Evolutionary conservation across 2,888 invertebrate species (phyloP), one percentile per base, ranked within the genome.

Genomic region (Melanophora roralis): DNA sequence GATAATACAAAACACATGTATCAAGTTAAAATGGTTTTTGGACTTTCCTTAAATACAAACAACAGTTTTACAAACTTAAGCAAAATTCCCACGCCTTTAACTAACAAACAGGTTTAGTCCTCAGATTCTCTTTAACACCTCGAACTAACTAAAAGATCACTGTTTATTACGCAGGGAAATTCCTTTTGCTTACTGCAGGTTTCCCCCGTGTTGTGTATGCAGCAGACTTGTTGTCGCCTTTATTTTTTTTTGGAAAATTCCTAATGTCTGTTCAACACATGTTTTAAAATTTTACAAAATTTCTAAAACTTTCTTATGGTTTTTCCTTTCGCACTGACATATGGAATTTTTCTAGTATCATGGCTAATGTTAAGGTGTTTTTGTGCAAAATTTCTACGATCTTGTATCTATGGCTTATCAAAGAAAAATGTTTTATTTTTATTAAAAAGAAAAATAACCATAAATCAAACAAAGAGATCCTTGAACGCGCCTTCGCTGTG

Each of bases 11-110:
- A 82, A 82, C 87, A 87, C 83, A 85, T 86, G 87, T 85, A 84
- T 5, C 27, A 83, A 82, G 45, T 82, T 82, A 83, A 80, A 82
- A 67, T 69, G 65, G 69, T 36, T 21, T 64, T 73, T 84, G 85
- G 85, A 75, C 85, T 86, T 87, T 85, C 86, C 86, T 51, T 34
- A 45, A 27, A 27, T 14, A 6, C 43, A 76, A 83, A 6, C 43
- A 76, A 83, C n/a, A n/a, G 82, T 82, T 86, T 86, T 85, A 84
- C 40, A 53, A 53, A 67, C 53, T 73, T 72, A 45, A 77, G 74
- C 74, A 84, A 87, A 86, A 83, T 86, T 86, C 86, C 85, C 87
- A 87, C 86, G 86, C 82, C 74, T 69, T 67, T 69, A 36, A 27
- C 8, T 47, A 32, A 34, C 53, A n/a, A n/a, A 51, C 62, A 68